Conservation (phyloP, 2,113 vertebrate genomes). For the Thalassarche chlororhynchos region DNA sequence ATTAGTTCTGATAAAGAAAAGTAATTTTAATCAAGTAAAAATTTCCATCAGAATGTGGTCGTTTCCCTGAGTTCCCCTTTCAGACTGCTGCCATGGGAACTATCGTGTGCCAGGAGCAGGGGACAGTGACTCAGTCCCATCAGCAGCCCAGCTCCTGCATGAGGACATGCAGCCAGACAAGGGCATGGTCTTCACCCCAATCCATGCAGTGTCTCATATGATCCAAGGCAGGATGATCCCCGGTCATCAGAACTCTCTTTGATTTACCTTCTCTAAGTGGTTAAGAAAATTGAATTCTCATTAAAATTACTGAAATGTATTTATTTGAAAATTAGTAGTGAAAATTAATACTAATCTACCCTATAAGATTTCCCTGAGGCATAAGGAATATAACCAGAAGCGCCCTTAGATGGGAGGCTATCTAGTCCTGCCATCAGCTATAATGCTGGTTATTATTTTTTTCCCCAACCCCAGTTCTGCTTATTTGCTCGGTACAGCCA, state of each 20-base stretch:
- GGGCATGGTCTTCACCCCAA: neutral
- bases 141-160: neutral
- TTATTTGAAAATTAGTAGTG: neutral
- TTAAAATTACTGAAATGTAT: neutral
- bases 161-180: neutral
- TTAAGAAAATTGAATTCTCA: neutral
- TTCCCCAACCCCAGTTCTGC: neutral
- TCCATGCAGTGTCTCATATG: rapidly evolving
- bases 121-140: neutral
- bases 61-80: neutral
- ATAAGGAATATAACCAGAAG: neutral
- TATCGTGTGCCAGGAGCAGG: neutral
- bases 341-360: neutral
- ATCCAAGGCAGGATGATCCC: neutral
- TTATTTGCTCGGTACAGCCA: neutral
- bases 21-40: neutral
- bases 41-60: neutral
- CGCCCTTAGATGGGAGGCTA: neutral
- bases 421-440: neutral
- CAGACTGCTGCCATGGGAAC: neutral
- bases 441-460: neutral
- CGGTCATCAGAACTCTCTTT: neutral
- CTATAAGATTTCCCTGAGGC: neutral
- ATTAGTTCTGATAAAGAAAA: neutral
- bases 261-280: neutral